Base-by-base conservation (phyloP, 2,113 vertebrate genomes). In the Cyprinodon tularosa region DNA sequence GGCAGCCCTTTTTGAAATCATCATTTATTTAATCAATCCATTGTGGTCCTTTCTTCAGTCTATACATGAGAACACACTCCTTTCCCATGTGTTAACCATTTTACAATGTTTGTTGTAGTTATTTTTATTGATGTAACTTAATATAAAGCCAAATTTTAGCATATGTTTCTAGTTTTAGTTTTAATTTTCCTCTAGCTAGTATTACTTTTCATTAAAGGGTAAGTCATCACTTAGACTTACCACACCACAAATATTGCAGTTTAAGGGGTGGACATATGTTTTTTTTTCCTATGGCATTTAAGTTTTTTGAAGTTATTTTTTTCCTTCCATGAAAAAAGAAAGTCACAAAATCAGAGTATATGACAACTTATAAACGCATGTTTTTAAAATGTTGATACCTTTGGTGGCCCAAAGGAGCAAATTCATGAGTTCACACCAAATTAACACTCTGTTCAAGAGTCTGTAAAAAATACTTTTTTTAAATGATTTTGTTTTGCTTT, bases 121-220 rank as follows among this genome's bases (percentile, higher is more conserved):
- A 65, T 71, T 88, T 89, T 83, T 70, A 86, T 38, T 74, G 83
- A 85, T 88, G 72, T 71, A 78, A 82, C 82, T 75, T 71, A 89
- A 70, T 68, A 57, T 77, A 64, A 61, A 68, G 75, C 62, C 50
- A 80, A 79, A n/a, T 78, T 89, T 89, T 61, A 81, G 44, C 85
- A 90, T 73, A 89, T 91, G 71, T 80, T 71, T 93, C 90, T 84
- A 60, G 71, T 89, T 91, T 83, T 69, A 14, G 80, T 78, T 70
- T 62, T 76, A 14, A 60, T 45, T 45, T 12, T 74, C 74, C 70
- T 72, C 85, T 69, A 53, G 45, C 57, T 44, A 40, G 40, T 15
- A 29, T 93, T 90, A 88, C 72, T 60, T 7, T 74, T 61, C 61
- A 77, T 66, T 77, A 36, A 79, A 37, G 29, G 59, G 69, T 29